Percentiles rank a stretch among this genome's conserved stretches.
These are phyloP conservation scores for Zeuzera pyrina DNA, from an alignment of 2,888 invertebrate species.

Conservation along the genomic window DNA sequence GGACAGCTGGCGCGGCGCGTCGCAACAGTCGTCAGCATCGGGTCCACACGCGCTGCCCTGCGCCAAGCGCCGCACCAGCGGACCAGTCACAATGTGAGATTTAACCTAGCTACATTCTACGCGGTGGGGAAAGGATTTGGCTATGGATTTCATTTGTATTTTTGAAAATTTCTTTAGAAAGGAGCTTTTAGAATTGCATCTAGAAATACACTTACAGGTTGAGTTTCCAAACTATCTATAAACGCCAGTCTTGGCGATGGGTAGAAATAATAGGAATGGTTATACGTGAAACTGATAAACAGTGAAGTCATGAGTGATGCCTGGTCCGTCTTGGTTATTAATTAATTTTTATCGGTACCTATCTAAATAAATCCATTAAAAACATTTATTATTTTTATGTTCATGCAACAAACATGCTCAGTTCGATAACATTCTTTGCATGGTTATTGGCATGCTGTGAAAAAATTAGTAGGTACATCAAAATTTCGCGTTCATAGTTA, in stretches of 20 bases:
- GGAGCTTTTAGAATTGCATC: not conserved
- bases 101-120: slow-evolving; percentile 64
- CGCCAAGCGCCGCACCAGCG: slow-evolving; percentile 72
- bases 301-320: too few species aligned
- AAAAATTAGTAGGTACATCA: not conserved
- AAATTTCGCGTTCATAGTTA: not conserved
- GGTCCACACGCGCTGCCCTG: slow-evolving; percentile 69
- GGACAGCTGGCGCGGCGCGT: slow-evolving; percentile 66
- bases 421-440: slow-evolving; percentile 28
- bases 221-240: too few species aligned
- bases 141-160: slow-evolving; percentile 22
- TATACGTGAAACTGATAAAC: too few species aligned
- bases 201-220: not conserved
- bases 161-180: not conserved
- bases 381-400: slow-evolving; percentile 12
- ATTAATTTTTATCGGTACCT: too few species aligned
- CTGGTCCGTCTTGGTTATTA: too few species aligned
- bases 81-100: slow-evolving; percentile 72
- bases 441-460: slow-evolving; percentile 42
- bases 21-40: slow-evolving; percentile 69
- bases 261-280: too few species aligned
- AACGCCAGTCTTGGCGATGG: too few species aligned
- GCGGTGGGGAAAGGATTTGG: slow-evolving; percentile 33
- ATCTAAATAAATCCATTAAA: too few species aligned
- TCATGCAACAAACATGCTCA: slow-evolving; percentile 59